Conservation (phyloP, 2,888 invertebrate genomes). For the Biston betularia region DNA sequence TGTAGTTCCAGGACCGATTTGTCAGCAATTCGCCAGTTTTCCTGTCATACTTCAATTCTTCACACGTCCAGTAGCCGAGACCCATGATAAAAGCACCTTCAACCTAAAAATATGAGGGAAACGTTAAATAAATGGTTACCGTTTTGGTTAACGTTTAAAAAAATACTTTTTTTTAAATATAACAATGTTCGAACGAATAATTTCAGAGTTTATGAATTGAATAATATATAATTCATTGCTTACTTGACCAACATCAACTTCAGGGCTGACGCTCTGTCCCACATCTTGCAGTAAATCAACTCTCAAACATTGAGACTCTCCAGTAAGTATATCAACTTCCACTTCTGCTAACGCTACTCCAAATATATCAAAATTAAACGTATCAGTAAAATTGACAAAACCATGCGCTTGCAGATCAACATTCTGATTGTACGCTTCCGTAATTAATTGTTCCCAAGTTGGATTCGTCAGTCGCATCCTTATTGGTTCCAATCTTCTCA, state of each 20-base stretch:
- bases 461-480: constrained; percentile 66
- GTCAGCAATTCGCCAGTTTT: constrained; percentile 89
- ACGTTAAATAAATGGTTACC: not conserved
- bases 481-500: constrained; percentile 74
- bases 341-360: constrained; percentile 88
- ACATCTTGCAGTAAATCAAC: constrained; percentile 89
- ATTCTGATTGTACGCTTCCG: constrained; percentile 66
- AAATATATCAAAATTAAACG: constrained; percentile 67
- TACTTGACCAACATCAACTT: constrained; percentile 88
- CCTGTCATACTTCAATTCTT: constrained; percentile 88
- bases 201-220: not conserved
- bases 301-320: constrained; percentile 86
- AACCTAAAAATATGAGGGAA: constrained; percentile 59
- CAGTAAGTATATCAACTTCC: constrained; percentile 90
- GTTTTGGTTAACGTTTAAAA: too few species aligned
- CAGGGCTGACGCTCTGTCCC: constrained; percentile 88
- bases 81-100: constrained; percentile 93
- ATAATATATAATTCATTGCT: constrained; percentile 48
- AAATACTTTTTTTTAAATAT: too few species aligned
- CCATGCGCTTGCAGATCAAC: constrained; percentile 64
- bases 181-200: too few species aligned
- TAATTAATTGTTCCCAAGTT: constrained; percentile 80
- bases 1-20: constrained; percentile 92
- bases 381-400: constrained; percentile 51
- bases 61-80: constrained; percentile 90